These are phyloP conservation scores for Ormyrus labotus DNA, from an alignment of 2,888 invertebrate species.

Conservation along the genomic window DNA sequence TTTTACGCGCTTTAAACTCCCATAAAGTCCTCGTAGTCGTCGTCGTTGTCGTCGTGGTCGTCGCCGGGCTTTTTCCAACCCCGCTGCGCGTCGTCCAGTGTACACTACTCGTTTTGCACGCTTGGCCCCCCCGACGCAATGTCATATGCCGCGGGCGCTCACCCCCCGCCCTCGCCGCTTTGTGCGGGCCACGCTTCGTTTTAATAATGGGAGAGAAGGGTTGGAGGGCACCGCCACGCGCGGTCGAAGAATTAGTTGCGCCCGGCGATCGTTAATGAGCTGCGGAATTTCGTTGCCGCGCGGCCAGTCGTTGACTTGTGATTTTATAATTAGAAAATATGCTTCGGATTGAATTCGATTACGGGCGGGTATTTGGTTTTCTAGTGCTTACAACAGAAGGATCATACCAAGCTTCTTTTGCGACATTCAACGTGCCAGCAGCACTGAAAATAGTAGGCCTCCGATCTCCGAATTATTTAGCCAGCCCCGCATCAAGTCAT, in stretches of 20 bases:
- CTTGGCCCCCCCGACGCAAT: neutral
- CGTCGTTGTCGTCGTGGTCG: neutral
- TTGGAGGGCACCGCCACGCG: neutral
- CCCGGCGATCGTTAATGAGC: conserved; percentile 13
- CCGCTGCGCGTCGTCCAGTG: too few species aligned
- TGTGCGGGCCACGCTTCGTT: too few species aligned
- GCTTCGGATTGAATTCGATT: too few species aligned
- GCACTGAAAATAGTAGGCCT: too few species aligned
- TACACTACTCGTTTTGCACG: neutral
- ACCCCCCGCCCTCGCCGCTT: neutral
- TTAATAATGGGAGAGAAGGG: conserved; percentile 15
- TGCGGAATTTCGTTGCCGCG: neutral
- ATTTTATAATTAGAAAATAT: neutral
- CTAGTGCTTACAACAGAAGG: too few species aligned
- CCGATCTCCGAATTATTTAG: too few species aligned
- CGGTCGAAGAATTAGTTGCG: neutral
- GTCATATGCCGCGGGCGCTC: neutral
- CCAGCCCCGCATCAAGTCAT: too few species aligned
- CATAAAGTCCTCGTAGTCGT: conserved; percentile 60
- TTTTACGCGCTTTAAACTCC: conserved; percentile 73
- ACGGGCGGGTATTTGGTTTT: too few species aligned
- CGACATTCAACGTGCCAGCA: too few species aligned
- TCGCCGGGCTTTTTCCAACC: neutral
- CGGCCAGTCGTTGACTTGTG: neutral
- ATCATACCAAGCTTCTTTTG: too few species aligned